A percentile compares a stretch with the other conserved stretches of the same genome.
Conservation (phyloP, 2,797 vertebrate genomes). For the Poeciliopsis turneri region DNA sequence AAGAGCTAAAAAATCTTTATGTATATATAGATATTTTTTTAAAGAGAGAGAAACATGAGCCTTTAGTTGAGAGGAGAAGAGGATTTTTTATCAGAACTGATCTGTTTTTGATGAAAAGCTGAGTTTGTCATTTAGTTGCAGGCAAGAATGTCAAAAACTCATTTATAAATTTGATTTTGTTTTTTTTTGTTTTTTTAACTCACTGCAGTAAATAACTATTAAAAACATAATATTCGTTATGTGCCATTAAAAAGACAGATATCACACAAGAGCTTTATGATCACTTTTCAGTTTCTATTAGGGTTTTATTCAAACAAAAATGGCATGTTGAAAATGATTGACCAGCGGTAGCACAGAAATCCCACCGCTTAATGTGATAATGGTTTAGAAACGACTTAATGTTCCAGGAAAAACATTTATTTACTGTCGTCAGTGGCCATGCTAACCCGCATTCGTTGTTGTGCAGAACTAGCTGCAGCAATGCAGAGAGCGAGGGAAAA, state of each 20-base stretch:
- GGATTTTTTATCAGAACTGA: background rate
- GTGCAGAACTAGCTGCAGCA: no score
- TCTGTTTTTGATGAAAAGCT: background rate
- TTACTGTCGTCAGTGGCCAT: no score
- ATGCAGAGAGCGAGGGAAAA: no score
- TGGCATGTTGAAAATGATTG: background rate
- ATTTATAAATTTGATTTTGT: constrained; percentile 5
- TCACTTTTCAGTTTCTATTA: background rate
- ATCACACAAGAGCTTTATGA: background rate
- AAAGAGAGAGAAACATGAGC: background rate
- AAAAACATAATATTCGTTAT: background rate
- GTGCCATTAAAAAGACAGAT: background rate
- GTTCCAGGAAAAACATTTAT: no score
- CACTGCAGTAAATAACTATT: background rate
- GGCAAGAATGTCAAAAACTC: background rate
- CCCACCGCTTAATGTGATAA: no score
- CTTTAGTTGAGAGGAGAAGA: background rate
- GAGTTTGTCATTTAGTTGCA: background rate
- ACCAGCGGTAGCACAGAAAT: background rate
- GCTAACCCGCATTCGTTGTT: no score
- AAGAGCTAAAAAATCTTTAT: background rate
- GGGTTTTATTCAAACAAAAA: background rate
- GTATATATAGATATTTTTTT: background rate
- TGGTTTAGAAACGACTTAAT: no score
- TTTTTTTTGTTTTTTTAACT: background rate